Percentiles rank a stretch among this genome's conserved stretches.
Conservation (phyloP, 2,113 vertebrate genomes). For the Calonectris borealis region DNA sequence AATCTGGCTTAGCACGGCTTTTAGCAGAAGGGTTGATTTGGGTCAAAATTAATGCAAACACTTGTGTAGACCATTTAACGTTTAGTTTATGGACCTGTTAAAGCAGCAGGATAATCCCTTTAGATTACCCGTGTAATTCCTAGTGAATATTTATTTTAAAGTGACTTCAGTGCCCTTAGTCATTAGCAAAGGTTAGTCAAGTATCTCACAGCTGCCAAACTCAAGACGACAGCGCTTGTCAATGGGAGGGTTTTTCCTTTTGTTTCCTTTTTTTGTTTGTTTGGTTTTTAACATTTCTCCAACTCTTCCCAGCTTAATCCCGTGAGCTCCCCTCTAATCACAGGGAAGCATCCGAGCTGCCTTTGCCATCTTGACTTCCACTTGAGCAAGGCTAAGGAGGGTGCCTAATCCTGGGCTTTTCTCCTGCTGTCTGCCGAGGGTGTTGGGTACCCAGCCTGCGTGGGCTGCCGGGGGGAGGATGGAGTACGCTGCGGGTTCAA, state of each 20-base stretch:
- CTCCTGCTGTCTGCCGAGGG: neutral
- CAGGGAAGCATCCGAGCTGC: slow-evolving; percentile 30
- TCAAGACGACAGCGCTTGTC: slow-evolving; percentile 23
- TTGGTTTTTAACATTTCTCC: slow-evolving; percentile 54
- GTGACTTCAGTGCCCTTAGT: slow-evolving; percentile 37
- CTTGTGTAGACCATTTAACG: slow-evolving; percentile 2
- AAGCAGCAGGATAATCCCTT: slow-evolving; percentile 58
- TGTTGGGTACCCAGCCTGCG: slow-evolving; percentile 12
- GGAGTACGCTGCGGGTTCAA: slow-evolving; percentile 76
- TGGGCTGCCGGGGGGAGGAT: slow-evolving; percentile 41
- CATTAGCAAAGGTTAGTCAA: slow-evolving; percentile 52
- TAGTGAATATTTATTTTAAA: slow-evolving; percentile 68
- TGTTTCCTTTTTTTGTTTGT: neutral
- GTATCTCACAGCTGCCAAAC: slow-evolving; percentile 36
- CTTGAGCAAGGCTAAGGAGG: slow-evolving; percentile 25
- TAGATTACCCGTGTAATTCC: slow-evolving; percentile 61
- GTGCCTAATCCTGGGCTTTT: slow-evolving; percentile 41
- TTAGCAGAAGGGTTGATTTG: slow-evolving; percentile 34
- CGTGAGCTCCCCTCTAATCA: slow-evolving; percentile 51
- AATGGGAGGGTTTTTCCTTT: slow-evolving; percentile 18
- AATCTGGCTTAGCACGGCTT: neutral
- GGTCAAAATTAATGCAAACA: slow-evolving; percentile 56
- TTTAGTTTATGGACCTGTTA: slow-evolving; percentile 59
- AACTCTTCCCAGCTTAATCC: slow-evolving; percentile 64
- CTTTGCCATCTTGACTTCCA: slow-evolving; percentile 9